Evolutionary conservation across 2,888 invertebrate genomes (phyloP).

Genomic region (Prosapia bicincta): DNA sequence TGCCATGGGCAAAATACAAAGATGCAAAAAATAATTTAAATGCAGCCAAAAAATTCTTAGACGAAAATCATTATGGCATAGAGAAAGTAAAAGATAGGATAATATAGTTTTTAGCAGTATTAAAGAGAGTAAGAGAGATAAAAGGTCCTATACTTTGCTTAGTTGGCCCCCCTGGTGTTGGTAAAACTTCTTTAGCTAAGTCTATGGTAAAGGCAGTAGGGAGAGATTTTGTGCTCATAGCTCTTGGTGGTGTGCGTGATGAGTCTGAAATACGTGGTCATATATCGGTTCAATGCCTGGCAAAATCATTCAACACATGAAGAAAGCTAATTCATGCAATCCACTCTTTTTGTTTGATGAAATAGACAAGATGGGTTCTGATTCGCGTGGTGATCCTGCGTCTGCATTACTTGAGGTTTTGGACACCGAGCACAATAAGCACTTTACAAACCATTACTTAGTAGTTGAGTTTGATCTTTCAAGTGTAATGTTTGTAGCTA

Average conservation of each 20-base stretch:
- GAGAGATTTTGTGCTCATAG: conserved; percentile 50
- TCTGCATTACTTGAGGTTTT: conserved; percentile 55
- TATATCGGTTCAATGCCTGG: conserved; percentile 57
- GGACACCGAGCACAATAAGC: conserved; percentile 55
- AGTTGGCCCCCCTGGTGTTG: conserved; percentile 51
- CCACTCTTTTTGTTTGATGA: conserved; percentile 55
- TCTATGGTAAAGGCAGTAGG: conserved; percentile 51
- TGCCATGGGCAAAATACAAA: too few species aligned
- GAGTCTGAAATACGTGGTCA: conserved; percentile 56
- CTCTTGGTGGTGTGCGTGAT: conserved; percentile 54
- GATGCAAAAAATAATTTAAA: too few species aligned
- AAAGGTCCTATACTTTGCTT: too few species aligned
- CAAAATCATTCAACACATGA: conserved; percentile 51
- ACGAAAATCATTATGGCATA: not conserved
- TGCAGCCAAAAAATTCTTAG: not conserved
- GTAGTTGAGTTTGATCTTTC: conserved; percentile 55
- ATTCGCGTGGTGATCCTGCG: conserved; percentile 53
- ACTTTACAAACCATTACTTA: conserved; percentile 55
- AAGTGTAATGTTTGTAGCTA: conserved; percentile 55
- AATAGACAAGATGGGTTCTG: conserved; percentile 53
- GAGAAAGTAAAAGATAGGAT: conserved; percentile 45
- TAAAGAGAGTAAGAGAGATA: too few species aligned
- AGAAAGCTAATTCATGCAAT: conserved; percentile 44
- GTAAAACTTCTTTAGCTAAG: conserved; percentile 51
- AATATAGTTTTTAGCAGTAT: conserved; percentile 47